Evolutionary conservation across 2,888 invertebrate genomes (phyloP), one percentile per base, ranked within the genome.

Genomic region (Sphaerophoria rueppellii): DNA sequence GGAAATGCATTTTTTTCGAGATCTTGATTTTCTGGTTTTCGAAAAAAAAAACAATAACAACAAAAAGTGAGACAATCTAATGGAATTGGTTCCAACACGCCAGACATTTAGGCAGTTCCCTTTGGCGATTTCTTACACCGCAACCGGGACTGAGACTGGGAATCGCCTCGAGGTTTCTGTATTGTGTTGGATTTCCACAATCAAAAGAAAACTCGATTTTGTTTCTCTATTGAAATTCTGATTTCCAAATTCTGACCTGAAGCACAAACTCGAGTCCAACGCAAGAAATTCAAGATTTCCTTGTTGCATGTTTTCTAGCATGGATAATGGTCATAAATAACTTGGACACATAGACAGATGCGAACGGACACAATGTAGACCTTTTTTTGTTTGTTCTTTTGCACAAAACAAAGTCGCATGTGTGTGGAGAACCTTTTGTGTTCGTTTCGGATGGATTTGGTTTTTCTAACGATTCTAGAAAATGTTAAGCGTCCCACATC

Each of bases 71-170:
- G 16, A 77, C 71, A 82, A 73, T 54, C 60, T 61, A 11, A 57
- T 5, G 50, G 50, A 58, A 46, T 52, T 16, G 60, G 52, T 24
- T 48, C 57, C 50, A 69, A 58, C 85, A 69, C 73, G 58, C 85
- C 81, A 85, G 85, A 85, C 85, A 85, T 76, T 73, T 63, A 81
- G 85, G 85, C 85, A 85, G 77, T 70, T 81, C 69, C 24, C 55
- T 57, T 48, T 7, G 16, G 35, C 35, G 16, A 54, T 9, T 4
- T 72, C 72, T 58, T 16, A 40, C 40, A 40, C 40, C 40, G 9
- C 9, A 40, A 24, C 9, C 43, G 43, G 43, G 43, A 43, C 6
- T 43, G 4, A 12, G 2, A 40, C 43, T 54, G 16, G 34, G 32
- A 58, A 50, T 35, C 35, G 71, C 32, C 34, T 50, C 40, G 9